Percentiles rank a stretch among this genome's conserved stretches.
phyloP scores from a whole-genome alignment of 2,888 invertebrate species.

The Rhingia campestris region DNA sequence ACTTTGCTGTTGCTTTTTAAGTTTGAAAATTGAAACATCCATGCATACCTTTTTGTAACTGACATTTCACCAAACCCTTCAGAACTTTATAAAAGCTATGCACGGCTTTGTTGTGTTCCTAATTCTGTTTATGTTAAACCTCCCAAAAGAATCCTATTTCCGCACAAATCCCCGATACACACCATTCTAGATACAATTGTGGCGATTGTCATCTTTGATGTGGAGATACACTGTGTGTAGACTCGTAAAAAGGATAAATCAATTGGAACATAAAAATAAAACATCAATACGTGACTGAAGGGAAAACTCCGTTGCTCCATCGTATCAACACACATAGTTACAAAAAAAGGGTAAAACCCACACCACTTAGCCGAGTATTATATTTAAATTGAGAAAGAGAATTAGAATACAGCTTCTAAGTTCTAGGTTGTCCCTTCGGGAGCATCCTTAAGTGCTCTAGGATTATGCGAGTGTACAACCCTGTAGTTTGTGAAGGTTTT shows the following conservation, averaged over 20 bases:
- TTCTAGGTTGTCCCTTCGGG: constrained; percentile 45
- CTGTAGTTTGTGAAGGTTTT: constrained; percentile 34
- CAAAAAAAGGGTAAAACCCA: background rate
- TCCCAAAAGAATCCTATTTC: constrained; percentile 28
- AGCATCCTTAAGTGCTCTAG: constrained; percentile 58
- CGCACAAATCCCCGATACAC: constrained; percentile 45
- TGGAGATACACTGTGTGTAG: constrained; percentile 39
- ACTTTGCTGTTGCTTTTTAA: too few relatives aligned
- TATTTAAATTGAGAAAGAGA: constrained; percentile 53
- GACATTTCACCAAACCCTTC: too few relatives aligned
- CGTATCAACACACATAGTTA: background rate
- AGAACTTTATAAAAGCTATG: background rate
- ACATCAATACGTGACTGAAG: constrained; percentile 60
- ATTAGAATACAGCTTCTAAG: background rate
- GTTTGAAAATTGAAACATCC: too few relatives aligned
- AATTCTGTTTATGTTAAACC: background rate
- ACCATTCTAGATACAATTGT: constrained; percentile 70
- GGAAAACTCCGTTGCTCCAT: constrained; percentile 2
- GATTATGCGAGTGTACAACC: constrained; percentile 38
- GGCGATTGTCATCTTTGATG: constrained; percentile 67
- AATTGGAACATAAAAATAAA: constrained; percentile 65
- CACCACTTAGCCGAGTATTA: constrained; percentile 24
- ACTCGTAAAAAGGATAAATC: constrained; percentile 61
- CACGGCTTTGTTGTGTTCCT: background rate
- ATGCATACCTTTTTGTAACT: too few relatives aligned